Conservation (phyloP, 53 echinoderm and acorn worm genomes). For the Crossaster papposus region DNA sequence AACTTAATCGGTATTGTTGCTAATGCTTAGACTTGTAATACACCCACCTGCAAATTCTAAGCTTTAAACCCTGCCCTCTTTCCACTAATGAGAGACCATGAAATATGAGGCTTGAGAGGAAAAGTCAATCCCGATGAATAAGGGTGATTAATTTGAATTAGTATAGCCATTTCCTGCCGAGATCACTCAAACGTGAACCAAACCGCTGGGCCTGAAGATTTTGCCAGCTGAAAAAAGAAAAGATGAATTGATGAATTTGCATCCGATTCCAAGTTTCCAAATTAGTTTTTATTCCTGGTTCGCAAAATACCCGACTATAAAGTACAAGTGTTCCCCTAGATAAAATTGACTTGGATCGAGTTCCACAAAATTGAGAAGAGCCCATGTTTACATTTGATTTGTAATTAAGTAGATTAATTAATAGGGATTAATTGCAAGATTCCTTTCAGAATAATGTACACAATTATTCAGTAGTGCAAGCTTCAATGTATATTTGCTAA, state of each 20-base stretch:
- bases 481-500: background rate
- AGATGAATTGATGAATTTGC: background rate
- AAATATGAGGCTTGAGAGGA: background rate
- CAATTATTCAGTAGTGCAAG: background rate
- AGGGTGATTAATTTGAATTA: constrained; percentile 7
- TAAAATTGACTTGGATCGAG: background rate
- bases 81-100: background rate
- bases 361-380: background rate
- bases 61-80: background rate
- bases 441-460: background rate
- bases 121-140: constrained; percentile 14
- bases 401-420: background rate
- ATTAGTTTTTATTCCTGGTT: background rate
- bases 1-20: too few species aligned
- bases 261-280: background rate
- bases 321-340: background rate
- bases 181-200: constrained; percentile 30
- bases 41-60: background rate
- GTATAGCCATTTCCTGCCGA: constrained; percentile 17
- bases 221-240: background rate
- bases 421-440: background rate
- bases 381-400: background rate
- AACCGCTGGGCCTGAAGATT: background rate
- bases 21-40: background rate
- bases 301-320: background rate